Evolutionary conservation across 2,888 invertebrate species (phyloP), one percentile per base, ranked within the genome.

Genomic region (Linnaemya tessellans): DNA sequence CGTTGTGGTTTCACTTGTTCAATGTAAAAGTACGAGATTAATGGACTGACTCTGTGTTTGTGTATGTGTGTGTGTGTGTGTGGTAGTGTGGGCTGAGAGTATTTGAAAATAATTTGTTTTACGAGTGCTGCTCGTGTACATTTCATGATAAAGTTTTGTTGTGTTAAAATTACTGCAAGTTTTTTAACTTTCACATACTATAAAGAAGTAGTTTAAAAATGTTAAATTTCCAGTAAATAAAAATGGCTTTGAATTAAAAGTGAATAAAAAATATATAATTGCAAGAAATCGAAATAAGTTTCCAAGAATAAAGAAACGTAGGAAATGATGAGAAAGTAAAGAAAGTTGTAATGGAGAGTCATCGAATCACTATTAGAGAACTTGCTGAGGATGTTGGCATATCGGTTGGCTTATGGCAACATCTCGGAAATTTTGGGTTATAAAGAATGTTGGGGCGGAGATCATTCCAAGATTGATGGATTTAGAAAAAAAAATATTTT

Each of bases 21-120:
- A 56, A 46, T 46, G 67, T 56, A 38, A 77, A 60, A 60, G n/a
- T 74, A 41, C 9, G 22, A 11, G 38, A 11, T 64, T 51, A 49
- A 73, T 60, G 43, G 73, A 60, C 20, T 46, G 10, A 46, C 10
- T 51, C 25, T 35, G n/a, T n/a, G n/a, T n/a, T n/a, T 67, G 43
- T 15, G 60, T 38, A 18, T 41, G 60, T 9, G 20, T 43, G 15
- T 43, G 22, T 65, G 22, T 71, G 41, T 60, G 71, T 35, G 41
- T 41, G 18, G 13, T 11, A n/a, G 25, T 56, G n/a, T 70, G 54
- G 10, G 0, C 43, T 43, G 13, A 58, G 43, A 25, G 58, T 46
- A 46, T 46, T n/a, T 71, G 13, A 41, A 49, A 65, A 49, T 30
- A 11, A 65, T 13, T 65, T 49, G 18, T 65, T 30, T 65, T 65